Conservation (phyloP, 2,113 vertebrate species). For the Malurus elegans region DNA sequence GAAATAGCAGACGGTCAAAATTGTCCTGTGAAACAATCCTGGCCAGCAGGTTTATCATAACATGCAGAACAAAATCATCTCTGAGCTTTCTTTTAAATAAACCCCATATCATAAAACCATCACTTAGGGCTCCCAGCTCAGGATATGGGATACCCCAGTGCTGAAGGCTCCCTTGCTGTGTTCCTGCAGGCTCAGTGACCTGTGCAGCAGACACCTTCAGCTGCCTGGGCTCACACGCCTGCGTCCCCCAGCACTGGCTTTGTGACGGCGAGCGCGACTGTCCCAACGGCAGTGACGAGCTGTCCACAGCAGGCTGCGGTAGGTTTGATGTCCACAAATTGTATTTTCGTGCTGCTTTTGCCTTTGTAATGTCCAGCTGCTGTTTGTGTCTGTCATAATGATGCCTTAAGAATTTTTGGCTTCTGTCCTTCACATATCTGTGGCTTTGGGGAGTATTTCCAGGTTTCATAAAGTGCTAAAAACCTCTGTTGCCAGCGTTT, state of each 20-base stretch:
- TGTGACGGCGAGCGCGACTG: slow-evolving; percentile 97
- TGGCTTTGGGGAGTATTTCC: too few species aligned
- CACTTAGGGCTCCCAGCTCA: rapidly evolving
- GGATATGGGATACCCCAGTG: rapidly evolving
- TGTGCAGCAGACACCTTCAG: slow-evolving; percentile 91
- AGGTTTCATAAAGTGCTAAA: too few species aligned
- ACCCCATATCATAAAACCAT: rapidly evolving
- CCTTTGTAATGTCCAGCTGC: background rate
- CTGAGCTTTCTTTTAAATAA: background rate
- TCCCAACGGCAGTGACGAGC: slow-evolving; percentile 93
- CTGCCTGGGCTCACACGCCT: slow-evolving; percentile 90
- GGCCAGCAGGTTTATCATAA: background rate
- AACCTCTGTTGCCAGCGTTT: too few species aligned
- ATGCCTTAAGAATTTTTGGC: too few species aligned
- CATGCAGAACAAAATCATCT: background rate
- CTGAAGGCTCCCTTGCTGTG: rapidly evolving
- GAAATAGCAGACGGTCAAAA: background rate
- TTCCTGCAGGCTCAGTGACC: slow-evolving; percentile 83
- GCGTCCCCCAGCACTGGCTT: slow-evolving; percentile 92
- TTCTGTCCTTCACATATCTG: too few species aligned
- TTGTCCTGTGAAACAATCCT: background rate
- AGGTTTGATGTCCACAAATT: background rate
- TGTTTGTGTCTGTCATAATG: background rate
- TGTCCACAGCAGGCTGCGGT: slow-evolving; percentile 94
- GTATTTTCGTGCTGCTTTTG: background rate